Evolutionary conservation across 1,140 invertebrate species (phyloP), one percentile per base, ranked within the genome.

Genomic region (Diplogasteroides magnus): DNA sequence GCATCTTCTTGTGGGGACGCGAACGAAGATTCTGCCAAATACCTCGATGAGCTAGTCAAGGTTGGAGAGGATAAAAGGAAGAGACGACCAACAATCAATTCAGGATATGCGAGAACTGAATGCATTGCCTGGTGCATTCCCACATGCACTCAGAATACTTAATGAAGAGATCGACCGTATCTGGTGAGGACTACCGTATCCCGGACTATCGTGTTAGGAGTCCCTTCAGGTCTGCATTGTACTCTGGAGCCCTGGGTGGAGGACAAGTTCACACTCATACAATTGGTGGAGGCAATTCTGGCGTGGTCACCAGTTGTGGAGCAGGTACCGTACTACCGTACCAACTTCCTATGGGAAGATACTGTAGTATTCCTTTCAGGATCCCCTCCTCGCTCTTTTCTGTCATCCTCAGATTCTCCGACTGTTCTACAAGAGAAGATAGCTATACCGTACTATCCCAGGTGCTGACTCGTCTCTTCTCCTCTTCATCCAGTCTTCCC

Each of bases 11-110:
- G n/a, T 23, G 31, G 26, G 2, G 61, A 63, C 23, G 29, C 26
- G 11, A 63, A 26, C 37, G 37, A 67, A 6, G 64, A 67, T 27
- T n/a, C 2, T 15, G 55, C 55, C 61, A 58, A 65, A 19, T 64
- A 68, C 58, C 55, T 68, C 19, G 59, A 68, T 56, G 67, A 68
- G 61, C 67, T 68, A 14, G 31, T 68, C 19, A 19, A 68, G 13
- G 67, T 61, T 23, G 6, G 64, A 56, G 2, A 37, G 60, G 29
- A 31, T 14, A 15, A 61, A 19, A 48, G 62, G 14, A 2, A 31
- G n/a, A 19, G 59, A 23, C 23, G 60, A 29, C 14, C 37, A 48
- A 14, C 6, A n/a, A 29, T 31, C 60, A 68, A 13, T 48, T 11
- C 67, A n/a, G 60, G 32, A 31, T 19, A 37, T 23, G 23, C 27